phyloP scores from a whole-genome alignment of 23 tunicate species.

The Halocynthia aurantium region DNA sequence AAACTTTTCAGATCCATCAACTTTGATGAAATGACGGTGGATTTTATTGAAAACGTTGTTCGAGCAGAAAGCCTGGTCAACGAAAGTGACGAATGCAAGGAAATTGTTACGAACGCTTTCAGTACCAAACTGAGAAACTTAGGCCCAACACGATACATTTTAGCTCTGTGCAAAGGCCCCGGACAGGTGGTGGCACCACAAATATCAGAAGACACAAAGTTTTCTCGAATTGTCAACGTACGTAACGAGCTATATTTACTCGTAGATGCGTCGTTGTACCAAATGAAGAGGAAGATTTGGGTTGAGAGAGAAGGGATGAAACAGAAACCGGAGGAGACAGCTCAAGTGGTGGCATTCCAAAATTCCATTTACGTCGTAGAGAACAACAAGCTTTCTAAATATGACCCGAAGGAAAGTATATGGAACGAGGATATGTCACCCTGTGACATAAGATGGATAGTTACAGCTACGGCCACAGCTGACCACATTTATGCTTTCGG shows the following conservation, averaged over 20 bases:
- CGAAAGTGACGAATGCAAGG: background rate
- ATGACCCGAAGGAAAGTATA: background rate
- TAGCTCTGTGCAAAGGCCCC: too few species aligned
- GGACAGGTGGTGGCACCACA: too few species aligned
- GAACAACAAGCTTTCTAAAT: background rate
- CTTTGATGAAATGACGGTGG: background rate
- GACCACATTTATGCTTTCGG: slow-evolving; percentile 1
- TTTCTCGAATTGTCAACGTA: background rate
- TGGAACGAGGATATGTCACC: background rate
- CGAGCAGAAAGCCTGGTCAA: background rate
- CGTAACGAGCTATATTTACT: background rate
- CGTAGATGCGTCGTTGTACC: background rate
- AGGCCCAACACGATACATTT: too few species aligned
- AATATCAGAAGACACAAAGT: too few species aligned
- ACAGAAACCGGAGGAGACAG: background rate
- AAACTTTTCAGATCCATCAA: background rate
- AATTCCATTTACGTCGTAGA: slow-evolving; percentile 4
- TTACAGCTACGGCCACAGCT: background rate
- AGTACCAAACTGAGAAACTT: too few species aligned
- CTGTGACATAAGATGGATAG: background rate
- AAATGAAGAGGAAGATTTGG: background rate
- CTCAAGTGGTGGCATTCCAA: background rate
- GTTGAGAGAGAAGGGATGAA: too few species aligned
- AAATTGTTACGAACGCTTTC: background rate
- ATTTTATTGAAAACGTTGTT: slow-evolving; percentile 2